Conservation (phyloP, 2,797 vertebrate species). For the Cryptoprocta ferox region DNA sequence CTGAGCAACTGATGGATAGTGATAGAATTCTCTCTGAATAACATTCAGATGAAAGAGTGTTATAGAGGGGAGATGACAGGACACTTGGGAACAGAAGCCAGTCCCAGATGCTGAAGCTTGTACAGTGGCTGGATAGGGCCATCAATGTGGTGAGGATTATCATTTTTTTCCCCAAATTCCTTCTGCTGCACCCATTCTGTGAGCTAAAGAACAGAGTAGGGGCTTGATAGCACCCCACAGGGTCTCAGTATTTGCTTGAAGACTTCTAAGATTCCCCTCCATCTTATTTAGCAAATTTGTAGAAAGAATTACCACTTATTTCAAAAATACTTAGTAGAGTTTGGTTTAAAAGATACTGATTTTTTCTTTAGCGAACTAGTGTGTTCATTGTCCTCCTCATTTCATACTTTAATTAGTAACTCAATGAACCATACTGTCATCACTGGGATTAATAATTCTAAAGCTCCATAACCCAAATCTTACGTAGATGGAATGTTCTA, state of each 20-base stretch:
- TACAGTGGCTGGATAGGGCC: neutral
- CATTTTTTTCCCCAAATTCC: neutral
- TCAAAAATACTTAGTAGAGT: conserved; percentile 14
- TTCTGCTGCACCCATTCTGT: neutral
- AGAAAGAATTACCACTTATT: neutral
- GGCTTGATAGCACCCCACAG: neutral
- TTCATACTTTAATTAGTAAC: neutral
- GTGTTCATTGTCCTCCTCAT: neutral
- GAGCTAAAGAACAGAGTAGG: neutral
- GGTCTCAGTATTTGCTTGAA: neutral
- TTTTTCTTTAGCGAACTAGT: neutral
- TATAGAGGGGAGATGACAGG: neutral
- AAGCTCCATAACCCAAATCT: neutral
- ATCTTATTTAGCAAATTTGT: neutral
- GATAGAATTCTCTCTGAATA: neutral
- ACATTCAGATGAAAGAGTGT: neutral
- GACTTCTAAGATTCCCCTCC: neutral
- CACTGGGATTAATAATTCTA: neutral
- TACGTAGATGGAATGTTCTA: neutral
- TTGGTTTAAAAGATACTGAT: neutral
- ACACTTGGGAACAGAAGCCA: neutral
- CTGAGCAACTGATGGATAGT: neutral
- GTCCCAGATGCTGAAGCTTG: neutral
- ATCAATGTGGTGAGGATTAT: neutral
- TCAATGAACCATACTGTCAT: neutral